Evolutionary conservation across 2,888 invertebrate species (phyloP).

Genomic region (Mesopsocus fuscifrons): DNA sequence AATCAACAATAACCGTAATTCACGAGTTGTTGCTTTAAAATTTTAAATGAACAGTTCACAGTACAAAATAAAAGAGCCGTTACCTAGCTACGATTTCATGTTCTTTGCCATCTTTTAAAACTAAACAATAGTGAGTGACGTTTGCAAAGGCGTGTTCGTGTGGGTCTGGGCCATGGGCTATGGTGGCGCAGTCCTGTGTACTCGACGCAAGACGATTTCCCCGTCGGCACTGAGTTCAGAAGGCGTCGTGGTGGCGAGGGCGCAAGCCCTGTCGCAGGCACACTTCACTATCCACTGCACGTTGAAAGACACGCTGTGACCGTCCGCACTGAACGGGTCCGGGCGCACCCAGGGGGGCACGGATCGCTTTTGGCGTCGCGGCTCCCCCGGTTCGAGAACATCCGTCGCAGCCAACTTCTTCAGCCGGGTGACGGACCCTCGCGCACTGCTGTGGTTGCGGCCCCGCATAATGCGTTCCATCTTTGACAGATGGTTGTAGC

Average conservation of each 20-base stretch:
- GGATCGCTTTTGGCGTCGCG: too few species aligned
- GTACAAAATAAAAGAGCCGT: too few species aligned
- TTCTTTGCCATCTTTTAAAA: too few species aligned
- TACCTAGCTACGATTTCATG: too few species aligned
- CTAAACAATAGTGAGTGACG: too few species aligned
- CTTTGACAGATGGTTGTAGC: neutral
- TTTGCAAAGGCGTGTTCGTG: too few species aligned
- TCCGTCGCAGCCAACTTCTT: neutral
- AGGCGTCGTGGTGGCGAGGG: constrained; percentile 1
- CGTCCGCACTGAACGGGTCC: neutral
- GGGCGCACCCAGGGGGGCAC: neutral
- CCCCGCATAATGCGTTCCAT: neutral
- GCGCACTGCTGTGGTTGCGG: neutral
- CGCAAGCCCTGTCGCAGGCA: constrained; percentile 2
- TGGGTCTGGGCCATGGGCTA: neutral
- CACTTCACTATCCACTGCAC: constrained; percentile 9
- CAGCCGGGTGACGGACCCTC: neutral
- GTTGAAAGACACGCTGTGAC: constrained; percentile 8
- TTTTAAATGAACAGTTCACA: too few species aligned
- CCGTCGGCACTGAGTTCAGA: constrained; percentile 3
- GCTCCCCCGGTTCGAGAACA: too few species aligned
- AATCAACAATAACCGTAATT: too few species aligned
- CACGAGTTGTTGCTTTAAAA: too few species aligned
- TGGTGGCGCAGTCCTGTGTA: constrained; percentile 7
- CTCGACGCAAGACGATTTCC: constrained; percentile 6